A percentile compares a stretch with the other conserved stretches of the same genome.
These are phyloP conservation scores for Cisticola juncidis DNA, from an alignment of 2,113 vertebrate species.

Conservation along the genomic window DNA sequence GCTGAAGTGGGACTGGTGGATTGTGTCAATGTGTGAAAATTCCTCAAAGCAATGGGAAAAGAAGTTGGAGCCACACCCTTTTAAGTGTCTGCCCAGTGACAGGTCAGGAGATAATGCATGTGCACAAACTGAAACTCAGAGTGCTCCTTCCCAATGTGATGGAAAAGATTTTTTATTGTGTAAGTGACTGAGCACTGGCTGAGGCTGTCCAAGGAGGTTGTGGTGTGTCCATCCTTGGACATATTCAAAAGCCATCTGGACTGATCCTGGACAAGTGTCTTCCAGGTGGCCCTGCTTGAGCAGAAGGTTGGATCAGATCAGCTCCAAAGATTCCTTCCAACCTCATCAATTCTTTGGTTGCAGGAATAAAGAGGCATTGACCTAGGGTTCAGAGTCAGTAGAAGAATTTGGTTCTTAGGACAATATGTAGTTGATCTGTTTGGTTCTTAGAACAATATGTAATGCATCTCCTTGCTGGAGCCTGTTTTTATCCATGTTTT, in stretches of 20 bases:
- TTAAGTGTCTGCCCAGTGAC: not conserved
- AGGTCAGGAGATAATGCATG: not conserved
- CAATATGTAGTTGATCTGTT: not conserved
- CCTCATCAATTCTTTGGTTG: not conserved
- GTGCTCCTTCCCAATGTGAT: not conserved
- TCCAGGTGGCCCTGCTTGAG: not conserved
- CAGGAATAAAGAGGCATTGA: not conserved
- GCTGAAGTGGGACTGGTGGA: not conserved
- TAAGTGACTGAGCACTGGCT: not conserved
- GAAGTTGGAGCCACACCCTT: accelerated
- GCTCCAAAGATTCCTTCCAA: not conserved
- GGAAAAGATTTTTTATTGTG: not conserved
- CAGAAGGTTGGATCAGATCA: not conserved
- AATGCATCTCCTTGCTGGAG: not conserved
- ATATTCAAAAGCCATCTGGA: not conserved
- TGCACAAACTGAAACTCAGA: not conserved
- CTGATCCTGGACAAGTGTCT: not conserved
- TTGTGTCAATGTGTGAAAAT: not conserved
- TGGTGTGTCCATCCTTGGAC: not conserved
- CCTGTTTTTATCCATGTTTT: not conserved
- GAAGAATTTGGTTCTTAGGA: not conserved
- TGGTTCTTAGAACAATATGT: not conserved
- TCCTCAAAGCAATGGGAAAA: not conserved
- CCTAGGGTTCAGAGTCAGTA: not conserved
- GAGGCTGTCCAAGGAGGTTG: not conserved